Conservation (phyloP, 1,140 invertebrate genomes). For the Eufriesea mexicana region DNA sequence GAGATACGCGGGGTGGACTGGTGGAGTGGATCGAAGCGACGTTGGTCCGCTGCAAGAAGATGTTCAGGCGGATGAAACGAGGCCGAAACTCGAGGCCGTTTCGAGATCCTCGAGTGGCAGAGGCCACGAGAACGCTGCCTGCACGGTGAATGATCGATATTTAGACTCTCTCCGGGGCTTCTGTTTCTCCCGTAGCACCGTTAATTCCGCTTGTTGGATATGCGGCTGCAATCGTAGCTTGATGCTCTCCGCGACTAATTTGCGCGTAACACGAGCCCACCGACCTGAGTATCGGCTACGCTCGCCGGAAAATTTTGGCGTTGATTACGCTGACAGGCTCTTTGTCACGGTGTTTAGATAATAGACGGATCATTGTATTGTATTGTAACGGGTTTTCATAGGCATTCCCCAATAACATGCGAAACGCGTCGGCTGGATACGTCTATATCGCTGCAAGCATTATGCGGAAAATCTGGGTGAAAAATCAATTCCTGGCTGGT, state of each 20-base stretch:
- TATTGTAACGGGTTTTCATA: constrained; percentile 62
- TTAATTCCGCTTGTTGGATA: constrained; percentile 47
- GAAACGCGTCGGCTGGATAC: constrained; percentile 12
- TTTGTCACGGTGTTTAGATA: constrained; percentile 64
- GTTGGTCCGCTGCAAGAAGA: neutral
- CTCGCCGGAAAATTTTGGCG: constrained; percentile 57
- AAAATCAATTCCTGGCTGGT: too few species aligned
- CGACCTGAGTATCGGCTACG: constrained; percentile 54
- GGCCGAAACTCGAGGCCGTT: neutral
- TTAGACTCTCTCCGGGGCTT: constrained; percentile 16
- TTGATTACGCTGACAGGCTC: constrained; percentile 61
- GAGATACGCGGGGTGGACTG: too few species aligned
- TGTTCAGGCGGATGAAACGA: neutral
- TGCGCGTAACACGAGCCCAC: constrained; percentile 53
- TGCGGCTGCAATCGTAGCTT: constrained; percentile 32
- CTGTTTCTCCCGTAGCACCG: constrained; percentile 24
- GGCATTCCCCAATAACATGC: constrained; percentile 53
- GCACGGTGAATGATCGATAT: constrained; percentile 18
- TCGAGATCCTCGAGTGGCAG: neutral
- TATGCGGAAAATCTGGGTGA: constrained; percentile 6
- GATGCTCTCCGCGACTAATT: constrained; percentile 57
- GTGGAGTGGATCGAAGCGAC: constrained; percentile 4
- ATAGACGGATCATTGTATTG: constrained; percentile 65
- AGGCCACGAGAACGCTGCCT: neutral
- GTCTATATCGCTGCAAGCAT: neutral